A percentile compares a stretch with the other conserved stretches of the same genome.
Conservation (phyloP, 2,113 vertebrate genomes). For the Dolichallabes microphthalmus region DNA sequence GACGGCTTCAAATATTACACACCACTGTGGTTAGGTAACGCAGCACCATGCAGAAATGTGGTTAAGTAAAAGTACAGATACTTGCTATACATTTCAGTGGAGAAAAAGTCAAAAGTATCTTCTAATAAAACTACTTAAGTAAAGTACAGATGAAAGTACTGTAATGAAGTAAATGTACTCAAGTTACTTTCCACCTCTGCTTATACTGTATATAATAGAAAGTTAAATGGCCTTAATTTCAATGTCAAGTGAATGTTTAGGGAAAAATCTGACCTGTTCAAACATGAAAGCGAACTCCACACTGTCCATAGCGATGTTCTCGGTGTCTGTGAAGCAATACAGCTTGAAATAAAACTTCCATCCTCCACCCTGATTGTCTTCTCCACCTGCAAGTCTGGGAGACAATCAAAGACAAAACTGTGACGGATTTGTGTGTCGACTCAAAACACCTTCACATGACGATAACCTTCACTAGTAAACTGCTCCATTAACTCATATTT, state of each 20-base stretch:
- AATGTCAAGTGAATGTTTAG: background rate
- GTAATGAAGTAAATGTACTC: background rate
- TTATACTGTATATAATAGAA: background rate
- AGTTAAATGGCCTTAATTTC: background rate
- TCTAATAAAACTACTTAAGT: no score
- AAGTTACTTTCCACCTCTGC: background rate
- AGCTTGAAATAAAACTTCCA: constrained; percentile 99
- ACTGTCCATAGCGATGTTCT: constrained; percentile 86
- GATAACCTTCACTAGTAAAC: background rate
- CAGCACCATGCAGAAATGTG: no score
- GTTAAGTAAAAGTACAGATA: no score
- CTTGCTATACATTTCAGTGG: no score
- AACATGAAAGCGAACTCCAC: constrained; percentile 99
- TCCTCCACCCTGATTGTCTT: constrained; percentile 71
- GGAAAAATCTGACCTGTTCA: constrained; percentile 81
- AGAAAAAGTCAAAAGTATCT: no score
- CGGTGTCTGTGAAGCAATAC: constrained; percentile 94
- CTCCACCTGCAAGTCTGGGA: constrained; percentile 76
- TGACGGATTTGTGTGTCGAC: background rate
- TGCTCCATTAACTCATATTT: background rate
- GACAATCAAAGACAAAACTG: background rate
- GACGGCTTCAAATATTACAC: no score
- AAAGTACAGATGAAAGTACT: no score
- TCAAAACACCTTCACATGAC: background rate
- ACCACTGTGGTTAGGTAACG: no score